Base-by-base conservation (phyloP, 1,140 invertebrate genomes). In the Orussus abietinus region DNA sequence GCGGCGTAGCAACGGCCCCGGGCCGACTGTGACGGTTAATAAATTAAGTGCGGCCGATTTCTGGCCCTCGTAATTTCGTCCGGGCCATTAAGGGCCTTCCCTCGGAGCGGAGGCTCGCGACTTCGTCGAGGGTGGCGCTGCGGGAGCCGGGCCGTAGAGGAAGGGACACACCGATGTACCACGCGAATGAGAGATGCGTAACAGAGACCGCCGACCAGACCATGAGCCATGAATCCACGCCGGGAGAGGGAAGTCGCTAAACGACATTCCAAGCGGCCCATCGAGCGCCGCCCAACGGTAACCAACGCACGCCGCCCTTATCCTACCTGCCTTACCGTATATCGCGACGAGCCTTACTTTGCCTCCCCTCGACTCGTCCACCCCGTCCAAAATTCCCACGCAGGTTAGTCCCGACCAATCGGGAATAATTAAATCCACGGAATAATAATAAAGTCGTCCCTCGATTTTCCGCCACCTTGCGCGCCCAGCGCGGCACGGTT, bases 281-380 rank as follows among this genome's bases (percentile, higher is more conserved):
- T 67, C 59, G 58, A 68, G 59, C 62, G 57, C 65, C 65, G 65
- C 61, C 63, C 64, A 72, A 69, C 67, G 67, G 67, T 72, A 70
- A 69, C 66, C 58, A 65, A 60, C 60, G 63, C 51, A 48, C 57
- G 51, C 58, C 57, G 57, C 56, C 57, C 55, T 59, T 58, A 57
- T 64, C 51, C 57, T 49, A 44, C 42, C 51, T 42, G 47, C 50
- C 42, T 57, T 59, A 42, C 39, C 47, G 44, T 50, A 51, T 52
- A 45, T 53, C 38, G 47, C 39, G n/a, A 28, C 30, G n/a, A n/a
- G n/a, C n/a, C n/a, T n/a, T n/a, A n/a, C n/a, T n/a, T n/a, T n/a
- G n/a, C n/a, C n/a, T n/a, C n/a, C n/a, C n/a, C n/a, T n/a, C n/a
- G n/a, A n/a, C n/a, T n/a, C n/a, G n/a, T n/a, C n/a, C n/a, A n/a